Evolutionary conservation across 23 tunicate genomes (phyloP).

Genomic region (Trididemnum miniatum): DNA sequence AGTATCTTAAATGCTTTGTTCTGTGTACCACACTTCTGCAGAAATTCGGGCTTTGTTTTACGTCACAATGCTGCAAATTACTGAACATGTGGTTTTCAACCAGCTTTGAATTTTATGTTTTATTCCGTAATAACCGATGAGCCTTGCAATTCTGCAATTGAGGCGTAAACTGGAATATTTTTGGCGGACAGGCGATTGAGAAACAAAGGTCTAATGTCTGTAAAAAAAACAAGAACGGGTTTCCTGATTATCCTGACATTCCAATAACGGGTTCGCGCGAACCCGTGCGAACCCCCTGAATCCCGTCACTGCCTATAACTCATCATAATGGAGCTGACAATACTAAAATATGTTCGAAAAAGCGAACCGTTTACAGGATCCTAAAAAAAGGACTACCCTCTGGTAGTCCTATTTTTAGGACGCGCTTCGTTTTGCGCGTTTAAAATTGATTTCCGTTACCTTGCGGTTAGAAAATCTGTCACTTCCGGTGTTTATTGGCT

Average conservation of each 20-base stretch:
- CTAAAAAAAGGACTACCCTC: no score
- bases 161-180: constrained; percentile 18
- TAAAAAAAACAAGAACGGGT: constrained; percentile 21
- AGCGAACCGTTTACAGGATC: no score
- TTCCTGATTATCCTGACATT: constrained; percentile 18
- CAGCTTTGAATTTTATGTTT: constrained; percentile 22
- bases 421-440: no score
- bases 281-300: constrained; percentile 27
- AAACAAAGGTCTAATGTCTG: constrained; percentile 21
- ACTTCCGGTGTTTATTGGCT: no score
- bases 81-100: constrained; percentile 24
- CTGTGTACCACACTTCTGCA: constrained; percentile 23
- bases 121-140: constrained; percentile 24
- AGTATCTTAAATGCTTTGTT: constrained; percentile 20
- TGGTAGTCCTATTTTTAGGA: no score
- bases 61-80: constrained; percentile 24
- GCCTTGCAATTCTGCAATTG: constrained; percentile 22
- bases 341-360: no score
- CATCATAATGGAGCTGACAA: no score
- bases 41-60: constrained; percentile 24
- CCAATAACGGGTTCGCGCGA: constrained; percentile 25
- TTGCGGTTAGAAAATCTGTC: no score
- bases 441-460: no score
- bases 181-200: constrained; percentile 27
- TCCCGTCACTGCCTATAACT: constrained; percentile 2